Evolutionary conservation across 2,797 vertebrate genomes (phyloP).

Genomic region (Fistularia tabacaria): DNA sequence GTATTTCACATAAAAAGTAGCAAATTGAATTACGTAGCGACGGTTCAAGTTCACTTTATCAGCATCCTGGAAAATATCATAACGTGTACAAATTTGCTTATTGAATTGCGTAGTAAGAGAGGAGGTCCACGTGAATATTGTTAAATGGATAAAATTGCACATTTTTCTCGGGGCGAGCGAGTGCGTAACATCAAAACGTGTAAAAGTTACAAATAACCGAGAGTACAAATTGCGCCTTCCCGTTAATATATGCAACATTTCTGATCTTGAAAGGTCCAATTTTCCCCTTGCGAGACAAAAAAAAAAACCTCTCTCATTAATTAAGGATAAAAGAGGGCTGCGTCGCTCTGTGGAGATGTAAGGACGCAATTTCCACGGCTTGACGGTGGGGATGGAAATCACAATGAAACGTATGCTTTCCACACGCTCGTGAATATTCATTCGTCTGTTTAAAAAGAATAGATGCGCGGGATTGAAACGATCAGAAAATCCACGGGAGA

Average conservation of each 20-base stretch:
- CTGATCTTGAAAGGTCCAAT: slow-evolving; percentile 31
- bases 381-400: slow-evolving; percentile 65
- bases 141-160: too few species aligned
- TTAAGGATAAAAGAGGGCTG: slow-evolving; percentile 45
- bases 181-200: neutral
- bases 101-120: too few species aligned
- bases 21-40: too few species aligned
- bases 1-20: too few species aligned
- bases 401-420: slow-evolving; percentile 50
- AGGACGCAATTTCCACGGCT: slow-evolving; percentile 59
- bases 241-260: slow-evolving; percentile 45
- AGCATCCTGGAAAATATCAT: too few species aligned
- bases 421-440: slow-evolving; percentile 64
- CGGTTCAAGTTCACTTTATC: too few species aligned
- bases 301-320: slow-evolving; percentile 61
- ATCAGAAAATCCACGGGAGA: slow-evolving; percentile 54
- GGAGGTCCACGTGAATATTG: too few species aligned
- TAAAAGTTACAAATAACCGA: neutral
- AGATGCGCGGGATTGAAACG: neutral
- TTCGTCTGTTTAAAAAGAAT: slow-evolving; percentile 38
- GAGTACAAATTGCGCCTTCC: slow-evolving; percentile 34
- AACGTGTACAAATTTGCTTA: too few species aligned
- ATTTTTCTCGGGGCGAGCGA: neutral
- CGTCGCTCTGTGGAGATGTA: slow-evolving; percentile 40
- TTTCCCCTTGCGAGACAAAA: slow-evolving; percentile 30